Evolutionary conservation across 1,140 invertebrate species (phyloP).

Genomic region (Acromyrmex echinatior): DNA sequence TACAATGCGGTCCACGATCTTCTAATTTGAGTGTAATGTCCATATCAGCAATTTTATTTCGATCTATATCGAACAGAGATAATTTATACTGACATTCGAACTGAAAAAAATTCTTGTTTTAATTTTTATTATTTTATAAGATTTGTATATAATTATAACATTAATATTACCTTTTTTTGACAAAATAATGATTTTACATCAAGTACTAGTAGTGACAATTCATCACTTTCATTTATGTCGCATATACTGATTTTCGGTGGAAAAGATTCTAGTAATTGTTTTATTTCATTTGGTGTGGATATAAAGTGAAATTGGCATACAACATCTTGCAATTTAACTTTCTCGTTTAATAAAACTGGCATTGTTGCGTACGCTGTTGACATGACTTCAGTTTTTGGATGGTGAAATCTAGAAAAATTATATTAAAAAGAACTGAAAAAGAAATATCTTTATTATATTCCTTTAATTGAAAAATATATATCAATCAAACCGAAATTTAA

Average conservation of each 20-base stretch:
- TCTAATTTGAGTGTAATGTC: constrained; percentile 80
- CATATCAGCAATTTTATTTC: constrained; percentile 77
- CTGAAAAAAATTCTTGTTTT: constrained; percentile 67
- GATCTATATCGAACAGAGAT: constrained; percentile 74
- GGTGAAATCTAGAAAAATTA: constrained; percentile 81
- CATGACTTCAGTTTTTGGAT: constrained; percentile 84
- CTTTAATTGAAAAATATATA: not conserved
- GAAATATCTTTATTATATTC: not conserved
- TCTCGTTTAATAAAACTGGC: constrained; percentile 75
- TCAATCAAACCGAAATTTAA: constrained; percentile 81
- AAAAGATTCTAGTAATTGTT: constrained; percentile 81
- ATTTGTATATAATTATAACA: not conserved
- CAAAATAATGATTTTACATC: constrained; percentile 79
- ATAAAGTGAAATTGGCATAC: constrained; percentile 85
- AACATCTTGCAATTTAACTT: constrained; percentile 82
- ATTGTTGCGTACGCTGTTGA: constrained; percentile 76
- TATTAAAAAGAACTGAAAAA: constrained; percentile 39
- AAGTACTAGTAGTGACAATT: constrained; percentile 78
- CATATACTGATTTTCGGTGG: constrained; percentile 84
- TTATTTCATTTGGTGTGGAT: constrained; percentile 82
- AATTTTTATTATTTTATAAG: not conserved
- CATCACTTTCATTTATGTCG: constrained; percentile 76
- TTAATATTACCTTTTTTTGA: constrained; percentile 77
- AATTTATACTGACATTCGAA: constrained; percentile 77
- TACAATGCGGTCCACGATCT: constrained; percentile 81